These are phyloP conservation scores for Melipona quadrifasciata DNA, from an alignment of 1,140 invertebrate species.

Conservation along the genomic window DNA sequence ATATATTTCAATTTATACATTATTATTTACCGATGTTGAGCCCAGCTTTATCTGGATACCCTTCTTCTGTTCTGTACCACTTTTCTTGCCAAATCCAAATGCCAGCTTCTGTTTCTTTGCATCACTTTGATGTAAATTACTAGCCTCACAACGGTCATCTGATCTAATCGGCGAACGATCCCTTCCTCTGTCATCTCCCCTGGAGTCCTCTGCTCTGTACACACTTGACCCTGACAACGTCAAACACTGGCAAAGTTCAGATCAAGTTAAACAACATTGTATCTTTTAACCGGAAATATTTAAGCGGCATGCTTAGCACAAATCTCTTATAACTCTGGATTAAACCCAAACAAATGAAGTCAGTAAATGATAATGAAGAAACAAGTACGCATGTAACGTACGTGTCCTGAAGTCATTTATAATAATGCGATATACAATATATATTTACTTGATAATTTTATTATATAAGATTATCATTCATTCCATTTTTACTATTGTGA, in stretches of 20 bases:
- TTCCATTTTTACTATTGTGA: slow-evolving; percentile 41
- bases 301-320: slow-evolving; percentile 70
- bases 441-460: slow-evolving; percentile 29
- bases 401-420: slow-evolving; percentile 8
- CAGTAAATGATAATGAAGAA: slow-evolving; percentile 13
- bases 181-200: slow-evolving; percentile 71
- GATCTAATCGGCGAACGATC: slow-evolving; percentile 78
- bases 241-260: slow-evolving; percentile 84
- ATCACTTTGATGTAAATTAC: slow-evolving; percentile 63
- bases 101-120: slow-evolving; percentile 75
- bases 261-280: slow-evolving; percentile 82
- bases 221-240: slow-evolving; percentile 83
- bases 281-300: slow-evolving; percentile 80
- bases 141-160: slow-evolving; percentile 70
- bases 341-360: slow-evolving; percentile 10
- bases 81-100: slow-evolving; percentile 78
- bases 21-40: slow-evolving; percentile 72
- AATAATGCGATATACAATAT: slow-evolving; percentile 16
- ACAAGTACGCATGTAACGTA: background rate
- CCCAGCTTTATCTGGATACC: slow-evolving; percentile 80
- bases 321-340: slow-evolving; percentile 23
- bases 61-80: slow-evolving; percentile 74
- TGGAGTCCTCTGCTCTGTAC: slow-evolving; percentile 79
- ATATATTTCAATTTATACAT: background rate
- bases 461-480: slow-evolving; percentile 45